Evolutionary conservation across 2,113 vertebrate species (phyloP), one percentile per base, ranked within the genome.

Genomic region (Chlorodrepanis virens): DNA sequence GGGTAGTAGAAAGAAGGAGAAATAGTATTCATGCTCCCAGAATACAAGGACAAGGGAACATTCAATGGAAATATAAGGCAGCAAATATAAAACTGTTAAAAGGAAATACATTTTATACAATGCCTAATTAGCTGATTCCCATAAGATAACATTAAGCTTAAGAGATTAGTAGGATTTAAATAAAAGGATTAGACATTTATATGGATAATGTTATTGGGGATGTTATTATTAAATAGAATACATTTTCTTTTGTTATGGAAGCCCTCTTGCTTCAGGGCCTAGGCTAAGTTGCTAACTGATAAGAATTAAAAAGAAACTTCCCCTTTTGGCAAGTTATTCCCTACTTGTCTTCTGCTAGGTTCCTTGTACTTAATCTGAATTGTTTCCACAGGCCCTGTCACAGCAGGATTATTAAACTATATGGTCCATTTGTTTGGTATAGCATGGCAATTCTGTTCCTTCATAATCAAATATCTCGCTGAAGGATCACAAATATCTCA

Each of bases 111-210:
- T 87, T 94, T 96, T 78, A 67, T 87, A 64, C 44, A 86, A 70
- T 87, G 65, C 67, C 71, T 97, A 96, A 97, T 95, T 96, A 97
- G 63, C 82, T 94, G 78, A 88, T 93, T 95, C 92, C 82, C 92
- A 79, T 80, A 93, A 93, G 76, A 91, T 95, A 94, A 82, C 59
- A 74, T 93, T 94, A 91, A 93, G 76, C 64, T 56, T 97, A 70
- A 94, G 92, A 97, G 96, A 94, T 97, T 87, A 97, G 94, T 45
- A 94, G 95, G 90, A 94, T 95, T 97, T 94, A 50, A 69, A 70
- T 92, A 95, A 94, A 88, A 39, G 93, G 92, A 97, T 97, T 97
- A 96, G 93, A 83, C 84, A 94, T 93, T 95, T 94, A 95, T 97
- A 96, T 88, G 89, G 91, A 75, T 95, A 97, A 94, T 91, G 84